A percentile compares a stretch with the other conserved stretches of the same genome.
These are phyloP conservation scores for Meriones unguiculatus DNA, from an alignment of 2,113 vertebrate genomes.

Conservation along the genomic window DNA sequence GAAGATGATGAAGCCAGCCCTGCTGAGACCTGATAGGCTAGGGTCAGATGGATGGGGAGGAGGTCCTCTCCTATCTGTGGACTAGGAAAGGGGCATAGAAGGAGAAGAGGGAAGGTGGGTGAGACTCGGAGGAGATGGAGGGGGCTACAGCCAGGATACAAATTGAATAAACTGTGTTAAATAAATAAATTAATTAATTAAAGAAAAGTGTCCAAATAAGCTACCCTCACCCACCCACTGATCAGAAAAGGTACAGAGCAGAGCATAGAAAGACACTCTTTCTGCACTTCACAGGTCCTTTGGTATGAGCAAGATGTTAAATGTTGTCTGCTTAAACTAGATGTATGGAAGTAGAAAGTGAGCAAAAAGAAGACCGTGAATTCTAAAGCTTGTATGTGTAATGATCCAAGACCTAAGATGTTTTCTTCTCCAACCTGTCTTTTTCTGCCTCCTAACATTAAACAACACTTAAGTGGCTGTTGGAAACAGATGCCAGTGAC, in stretches of 20 bases:
- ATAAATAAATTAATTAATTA: no score
- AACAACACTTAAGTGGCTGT: not conserved
- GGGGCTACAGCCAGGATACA: no score
- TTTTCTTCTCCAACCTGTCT: not conserved
- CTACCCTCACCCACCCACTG: not conserved
- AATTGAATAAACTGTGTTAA: no score
- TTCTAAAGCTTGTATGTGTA: not conserved
- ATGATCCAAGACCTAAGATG: not conserved
- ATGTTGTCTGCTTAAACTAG: not conserved
- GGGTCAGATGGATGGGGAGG: no score
- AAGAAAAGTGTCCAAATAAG: not conserved
- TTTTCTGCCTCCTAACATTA: not conserved
- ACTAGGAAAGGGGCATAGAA: no score
- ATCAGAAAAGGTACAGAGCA: not conserved
- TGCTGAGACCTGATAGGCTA: no score
- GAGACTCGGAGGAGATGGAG: no score
- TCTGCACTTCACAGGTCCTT: not conserved
- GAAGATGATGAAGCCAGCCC: no score
- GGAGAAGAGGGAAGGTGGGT: no score
- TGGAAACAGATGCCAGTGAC: not conserved
- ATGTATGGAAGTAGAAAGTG: not conserved
- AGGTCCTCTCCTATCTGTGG: no score
- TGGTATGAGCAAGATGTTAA: not conserved
- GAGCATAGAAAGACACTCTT: not conserved
- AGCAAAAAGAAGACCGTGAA: not conserved